A percentile compares a stretch with the other conserved stretches of the same genome.
These are phyloP conservation scores for Borostomias antarcticus DNA, from an alignment of 2,797 vertebrate genomes.

Conservation along the genomic window DNA sequence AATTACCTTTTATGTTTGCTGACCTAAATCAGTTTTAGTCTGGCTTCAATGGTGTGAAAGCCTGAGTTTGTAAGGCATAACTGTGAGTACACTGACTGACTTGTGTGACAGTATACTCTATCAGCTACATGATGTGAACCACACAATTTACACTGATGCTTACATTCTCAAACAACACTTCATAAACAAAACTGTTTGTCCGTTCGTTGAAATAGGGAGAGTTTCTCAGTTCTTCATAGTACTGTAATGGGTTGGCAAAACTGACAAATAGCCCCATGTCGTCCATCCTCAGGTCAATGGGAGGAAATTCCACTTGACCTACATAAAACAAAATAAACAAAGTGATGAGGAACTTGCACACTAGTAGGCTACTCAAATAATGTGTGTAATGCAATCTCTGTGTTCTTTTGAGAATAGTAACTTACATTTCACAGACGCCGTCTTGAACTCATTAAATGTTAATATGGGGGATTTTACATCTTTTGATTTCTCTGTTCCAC, in stretches of 20 bases:
- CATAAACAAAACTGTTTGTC: too few species aligned
- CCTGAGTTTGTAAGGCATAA: too few species aligned
- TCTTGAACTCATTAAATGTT: rapidly evolving
- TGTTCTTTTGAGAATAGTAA: neutral
- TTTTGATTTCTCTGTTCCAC: neutral
- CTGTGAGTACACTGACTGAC: too few species aligned
- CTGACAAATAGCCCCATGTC: neutral
- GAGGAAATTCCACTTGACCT: constrained; percentile 67
- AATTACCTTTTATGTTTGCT: too few species aligned
- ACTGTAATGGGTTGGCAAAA: constrained; percentile 57
- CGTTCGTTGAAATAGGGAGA: too few species aligned
- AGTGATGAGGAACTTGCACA: neutral
- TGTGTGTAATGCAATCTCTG: neutral
- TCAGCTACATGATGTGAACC: neutral
- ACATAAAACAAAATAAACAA: neutral
- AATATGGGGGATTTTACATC: rapidly evolving
- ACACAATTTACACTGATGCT: neutral
- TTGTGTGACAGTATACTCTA: too few species aligned
- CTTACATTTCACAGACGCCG: constrained; percentile 25
- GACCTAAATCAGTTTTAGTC: too few species aligned
- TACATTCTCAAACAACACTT: constrained; percentile 1
- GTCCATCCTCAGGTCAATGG: neutral
- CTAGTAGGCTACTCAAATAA: neutral
- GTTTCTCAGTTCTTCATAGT: constrained; percentile 44
- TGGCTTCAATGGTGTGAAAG: too few species aligned